Conservation (phyloP, 2,113 vertebrate genomes). For the Ciconia boyciana region DNA sequence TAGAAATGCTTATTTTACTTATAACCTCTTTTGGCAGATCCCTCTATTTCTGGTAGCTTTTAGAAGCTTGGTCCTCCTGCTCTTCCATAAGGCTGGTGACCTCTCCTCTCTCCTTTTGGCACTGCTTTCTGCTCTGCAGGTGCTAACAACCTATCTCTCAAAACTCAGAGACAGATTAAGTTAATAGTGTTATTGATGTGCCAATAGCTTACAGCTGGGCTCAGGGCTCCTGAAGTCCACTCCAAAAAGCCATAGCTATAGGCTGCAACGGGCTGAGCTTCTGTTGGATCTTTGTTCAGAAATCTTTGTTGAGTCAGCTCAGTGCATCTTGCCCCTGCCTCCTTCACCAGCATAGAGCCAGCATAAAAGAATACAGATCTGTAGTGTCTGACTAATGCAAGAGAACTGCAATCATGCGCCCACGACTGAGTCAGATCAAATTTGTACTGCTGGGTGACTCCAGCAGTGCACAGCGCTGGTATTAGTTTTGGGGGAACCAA, state of each 20-base stretch:
- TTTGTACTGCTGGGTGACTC: neutral
- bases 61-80: neutral
- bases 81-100: neutral
- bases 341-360: neutral
- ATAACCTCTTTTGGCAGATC: neutral
- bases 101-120: neutral
- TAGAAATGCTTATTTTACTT: neutral
- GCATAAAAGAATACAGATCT: neutral
- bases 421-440: neutral
- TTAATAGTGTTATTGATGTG: neutral
- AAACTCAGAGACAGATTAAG: neutral
- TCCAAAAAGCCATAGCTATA: neutral
- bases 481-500: neutral
- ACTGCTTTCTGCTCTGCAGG: neutral
- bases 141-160: neutral
- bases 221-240: neutral
- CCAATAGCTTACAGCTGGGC: neutral
- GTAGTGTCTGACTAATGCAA: neutral
- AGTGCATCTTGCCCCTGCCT: neutral
- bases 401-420: neutral
- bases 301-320: constrained; percentile 31
- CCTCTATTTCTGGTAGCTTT: neutral
- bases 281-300: neutral
- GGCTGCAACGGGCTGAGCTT: neutral
- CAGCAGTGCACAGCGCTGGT: neutral